phyloP scores from a whole-genome alignment of 1,140 invertebrate genomes.

The fruit fly (Drosophila melanogaster) region Release_6_plus_ISO1_MT NT_033777.3:4829001-4829500 shows the following conservation, averaged over 20 bases:
- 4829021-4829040: no score
- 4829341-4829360: slow-evolving; percentile 40
- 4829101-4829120: slow-evolving; percentile 23
- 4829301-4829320: slow-evolving; percentile 62
- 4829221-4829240: slow-evolving; percentile 57
- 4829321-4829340: slow-evolving; percentile 50
- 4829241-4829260: slow-evolving; percentile 72
- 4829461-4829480: slow-evolving; percentile 42
- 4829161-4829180: slow-evolving; percentile 15
- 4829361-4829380: slow-evolving; percentile 17
- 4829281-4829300: slow-evolving; percentile 30
- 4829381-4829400: slow-evolving; percentile 1
- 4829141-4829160: slow-evolving; percentile 51
- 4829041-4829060: slow-evolving; percentile 44
- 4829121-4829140: slow-evolving; percentile 18
- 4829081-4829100: slow-evolving; percentile 49
- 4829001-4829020: no score
- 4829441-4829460: slow-evolving; percentile 35
- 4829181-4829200: slow-evolving; percentile 22
- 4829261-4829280: slow-evolving; percentile 12
- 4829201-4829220: slow-evolving; percentile 32
- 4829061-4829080: slow-evolving; percentile 55
- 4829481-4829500: slow-evolving; percentile 51
- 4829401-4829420: slow-evolving; percentile 39
- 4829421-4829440: slow-evolving; percentile 63